Percentiles rank a stretch among this genome's conserved stretches.
Conservation (phyloP, 2,888 invertebrate genomes). For the Cephus spinipes region DNA sequence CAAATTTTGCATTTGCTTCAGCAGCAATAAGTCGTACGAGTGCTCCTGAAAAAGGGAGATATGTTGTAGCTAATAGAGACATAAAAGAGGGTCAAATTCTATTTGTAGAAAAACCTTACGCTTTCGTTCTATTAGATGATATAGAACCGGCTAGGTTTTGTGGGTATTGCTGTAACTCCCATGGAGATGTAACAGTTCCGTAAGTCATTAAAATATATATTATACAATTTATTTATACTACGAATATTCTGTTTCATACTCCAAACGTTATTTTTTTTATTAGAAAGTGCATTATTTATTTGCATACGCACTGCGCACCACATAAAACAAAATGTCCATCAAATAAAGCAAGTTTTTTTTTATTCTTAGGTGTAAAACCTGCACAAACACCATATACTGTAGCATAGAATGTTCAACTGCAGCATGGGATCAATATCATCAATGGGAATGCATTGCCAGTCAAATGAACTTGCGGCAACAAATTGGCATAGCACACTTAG, state of each 20-base stretch:
- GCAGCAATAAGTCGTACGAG: conserved; percentile 69
- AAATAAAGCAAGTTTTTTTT: too few relatives aligned
- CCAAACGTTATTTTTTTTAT: too few relatives aligned
- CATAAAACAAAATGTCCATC: too few relatives aligned
- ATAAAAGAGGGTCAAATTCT: conserved; percentile 78
- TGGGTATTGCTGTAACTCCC: conserved; percentile 77
- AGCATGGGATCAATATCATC: conserved; percentile 73
- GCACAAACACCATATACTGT: conserved; percentile 79
- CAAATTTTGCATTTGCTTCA: conserved; percentile 70
- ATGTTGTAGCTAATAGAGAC: conserved; percentile 73
- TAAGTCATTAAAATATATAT: conserved; percentile 63
- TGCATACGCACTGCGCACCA: too few relatives aligned
- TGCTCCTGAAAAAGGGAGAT: conserved; percentile 73
- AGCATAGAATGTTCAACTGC: conserved; percentile 72
- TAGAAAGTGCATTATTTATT: too few relatives aligned
- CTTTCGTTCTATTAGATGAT: conserved; percentile 77
- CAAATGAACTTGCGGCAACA: conserved; percentile 74
- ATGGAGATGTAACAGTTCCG: conserved; percentile 73
- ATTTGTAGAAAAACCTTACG: conserved; percentile 84
- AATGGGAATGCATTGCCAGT: conserved; percentile 79
- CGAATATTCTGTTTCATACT: too few relatives aligned
- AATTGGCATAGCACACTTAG: conserved; percentile 84
- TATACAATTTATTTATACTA: too few relatives aligned
- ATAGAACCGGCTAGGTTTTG: conserved; percentile 71
- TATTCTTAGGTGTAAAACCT: conserved; percentile 73